Conservation (phyloP, 2,113 vertebrate genomes). For the Ceratotherium simum region DNA sequence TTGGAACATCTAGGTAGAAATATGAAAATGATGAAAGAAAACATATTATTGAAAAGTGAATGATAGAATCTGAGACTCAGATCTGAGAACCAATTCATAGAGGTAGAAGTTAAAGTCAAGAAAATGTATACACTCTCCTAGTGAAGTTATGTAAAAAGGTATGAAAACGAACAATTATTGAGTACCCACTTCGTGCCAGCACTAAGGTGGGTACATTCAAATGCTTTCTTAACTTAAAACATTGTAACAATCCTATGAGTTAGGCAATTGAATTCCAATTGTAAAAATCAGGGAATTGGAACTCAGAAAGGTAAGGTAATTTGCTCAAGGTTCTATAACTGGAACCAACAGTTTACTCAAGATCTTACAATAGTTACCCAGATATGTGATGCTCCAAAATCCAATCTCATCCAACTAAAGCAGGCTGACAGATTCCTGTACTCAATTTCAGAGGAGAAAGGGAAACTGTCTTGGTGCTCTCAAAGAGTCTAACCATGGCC, state of each 20-base stretch:
- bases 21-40: conserved; percentile 29
- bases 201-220: neutral
- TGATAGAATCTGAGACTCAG: neutral
- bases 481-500: neutral
- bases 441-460: conserved; percentile 9
- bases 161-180: conserved; percentile 22
- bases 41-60: neutral
- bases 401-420: neutral
- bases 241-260: neutral
- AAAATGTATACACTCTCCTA: neutral
- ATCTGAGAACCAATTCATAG: neutral
- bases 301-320: neutral
- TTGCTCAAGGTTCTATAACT: conserved; percentile 22
- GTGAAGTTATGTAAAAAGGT: neutral
- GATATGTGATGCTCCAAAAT: neutral
- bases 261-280: neutral
- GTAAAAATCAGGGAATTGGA: conserved; percentile 5
- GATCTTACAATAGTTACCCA: neutral
- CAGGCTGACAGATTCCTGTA: neutral
- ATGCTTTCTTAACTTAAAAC: neutral
- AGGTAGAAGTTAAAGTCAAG: neutral
- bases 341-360: neutral
- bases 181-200: neutral
- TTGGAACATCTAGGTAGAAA: neutral
- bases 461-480: neutral